phyloP scores from a whole-genome alignment of 2,113 vertebrate genomes.

The Prinia subflava region DNA sequence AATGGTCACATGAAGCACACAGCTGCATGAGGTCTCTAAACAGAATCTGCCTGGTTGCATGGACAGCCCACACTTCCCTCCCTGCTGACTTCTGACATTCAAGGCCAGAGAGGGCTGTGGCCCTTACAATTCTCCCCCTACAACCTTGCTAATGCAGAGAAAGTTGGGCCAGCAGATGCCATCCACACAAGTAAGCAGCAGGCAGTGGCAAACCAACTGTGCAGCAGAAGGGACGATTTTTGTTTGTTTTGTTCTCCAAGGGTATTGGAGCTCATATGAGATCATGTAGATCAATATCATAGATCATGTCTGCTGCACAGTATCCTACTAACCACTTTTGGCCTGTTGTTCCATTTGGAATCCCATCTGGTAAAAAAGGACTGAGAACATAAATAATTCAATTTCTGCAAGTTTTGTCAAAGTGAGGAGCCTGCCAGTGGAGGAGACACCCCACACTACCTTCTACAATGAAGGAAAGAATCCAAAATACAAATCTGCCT shows the following conservation, averaged over 20 bases:
- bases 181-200: not conserved
- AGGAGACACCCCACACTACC: not conserved
- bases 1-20: fast-evolving
- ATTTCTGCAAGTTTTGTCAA: not conserved
- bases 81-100: not conserved
- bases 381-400: not conserved
- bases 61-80: fast-evolving
- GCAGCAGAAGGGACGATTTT: not conserved
- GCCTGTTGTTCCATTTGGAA: not conserved
- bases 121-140: not conserved
- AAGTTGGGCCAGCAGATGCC: not conserved
- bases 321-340: not conserved
- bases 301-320: not conserved
- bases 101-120: not conserved
- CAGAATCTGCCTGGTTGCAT: not conserved
- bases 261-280: not conserved
- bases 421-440: not conserved
- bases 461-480: not conserved
- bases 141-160: not conserved
- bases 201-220: not conserved
- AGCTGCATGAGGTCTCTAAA: fast-evolving
- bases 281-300: not conserved
- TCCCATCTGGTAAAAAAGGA: not conserved
- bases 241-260: not conserved
- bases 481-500: not conserved